Evolutionary conservation across 2,888 invertebrate species (phyloP).

Genomic region (Spicauda simplicius): DNA sequence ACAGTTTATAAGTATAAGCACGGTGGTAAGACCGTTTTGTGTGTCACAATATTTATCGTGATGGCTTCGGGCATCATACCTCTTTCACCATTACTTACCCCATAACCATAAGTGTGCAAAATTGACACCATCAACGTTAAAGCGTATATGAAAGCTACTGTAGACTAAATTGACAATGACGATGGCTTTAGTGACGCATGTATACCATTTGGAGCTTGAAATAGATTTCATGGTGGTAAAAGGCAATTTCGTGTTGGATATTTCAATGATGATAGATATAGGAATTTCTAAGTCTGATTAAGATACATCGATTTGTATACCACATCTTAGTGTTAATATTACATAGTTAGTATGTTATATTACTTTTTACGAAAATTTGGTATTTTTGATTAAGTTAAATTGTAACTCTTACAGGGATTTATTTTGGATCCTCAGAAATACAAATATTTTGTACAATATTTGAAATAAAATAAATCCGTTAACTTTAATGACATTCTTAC

Average conservation of each 20-base stretch:
- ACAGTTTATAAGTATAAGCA: constrained; percentile 47
- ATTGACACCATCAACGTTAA: constrained; percentile 32
- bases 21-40: constrained; percentile 55
- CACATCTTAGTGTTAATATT: no score
- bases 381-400: no score
- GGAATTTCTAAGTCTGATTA: no score
- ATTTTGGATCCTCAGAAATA: no score
- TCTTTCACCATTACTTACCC: constrained; percentile 21
- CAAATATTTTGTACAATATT: no score
- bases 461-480: no score
- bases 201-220: constrained; percentile 18
- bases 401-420: no score
- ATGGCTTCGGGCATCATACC: constrained; percentile 23
- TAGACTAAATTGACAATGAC: constrained; percentile 10
- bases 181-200: constrained; percentile 13
- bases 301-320: no score
- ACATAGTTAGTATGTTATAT: no score
- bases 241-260: neutral
- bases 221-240: constrained; percentile 15
- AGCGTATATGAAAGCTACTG: constrained; percentile 26
- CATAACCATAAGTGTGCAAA: constrained; percentile 32
- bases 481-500: no score
- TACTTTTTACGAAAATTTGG: no score
- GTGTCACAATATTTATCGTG: constrained; percentile 54
- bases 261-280: neutral